Evolutionary conservation across 2,888 invertebrate genomes (phyloP).

Genomic region (Schizaphis graminum): DNA sequence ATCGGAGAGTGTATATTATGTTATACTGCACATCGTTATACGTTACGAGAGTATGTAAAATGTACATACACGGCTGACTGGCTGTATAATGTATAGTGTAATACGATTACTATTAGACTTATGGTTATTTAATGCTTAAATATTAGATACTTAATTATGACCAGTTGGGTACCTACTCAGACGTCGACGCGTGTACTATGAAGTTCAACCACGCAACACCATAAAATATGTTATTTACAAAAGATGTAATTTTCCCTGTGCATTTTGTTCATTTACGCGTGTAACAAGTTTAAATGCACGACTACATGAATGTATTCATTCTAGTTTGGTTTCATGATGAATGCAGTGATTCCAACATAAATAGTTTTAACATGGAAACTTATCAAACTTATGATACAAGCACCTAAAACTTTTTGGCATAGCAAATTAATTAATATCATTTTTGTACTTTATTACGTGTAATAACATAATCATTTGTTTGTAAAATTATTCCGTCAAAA

Average conservation of each 20-base stretch:
- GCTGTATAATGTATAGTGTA: neutral
- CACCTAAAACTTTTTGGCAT: neutral
- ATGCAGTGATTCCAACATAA: slow-evolving; percentile 4
- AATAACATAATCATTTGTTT: neutral
- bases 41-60: neutral
- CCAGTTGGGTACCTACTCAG: neutral
- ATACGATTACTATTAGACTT: slow-evolving; percentile 18
- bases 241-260: neutral
- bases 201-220: neutral
- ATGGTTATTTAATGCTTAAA: slow-evolving; percentile 2
- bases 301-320: neutral
- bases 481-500: neutral
- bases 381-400: neutral
- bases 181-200: neutral
- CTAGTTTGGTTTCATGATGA: neutral
- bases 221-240: slow-evolving; percentile 38
- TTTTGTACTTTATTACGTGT: slow-evolving; percentile 5
- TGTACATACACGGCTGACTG: neutral
- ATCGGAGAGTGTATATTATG: neutral
- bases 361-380: slow-evolving; percentile 10
- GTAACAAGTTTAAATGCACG: neutral
- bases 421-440: slow-evolving; percentile 5
- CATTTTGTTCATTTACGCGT: slow-evolving; percentile 8
- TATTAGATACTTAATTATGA: slow-evolving; percentile 11
- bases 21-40: neutral